Base-by-base conservation (phyloP, 2,888 invertebrate genomes). In the Gastracanthus pulcherrimus region DNA sequence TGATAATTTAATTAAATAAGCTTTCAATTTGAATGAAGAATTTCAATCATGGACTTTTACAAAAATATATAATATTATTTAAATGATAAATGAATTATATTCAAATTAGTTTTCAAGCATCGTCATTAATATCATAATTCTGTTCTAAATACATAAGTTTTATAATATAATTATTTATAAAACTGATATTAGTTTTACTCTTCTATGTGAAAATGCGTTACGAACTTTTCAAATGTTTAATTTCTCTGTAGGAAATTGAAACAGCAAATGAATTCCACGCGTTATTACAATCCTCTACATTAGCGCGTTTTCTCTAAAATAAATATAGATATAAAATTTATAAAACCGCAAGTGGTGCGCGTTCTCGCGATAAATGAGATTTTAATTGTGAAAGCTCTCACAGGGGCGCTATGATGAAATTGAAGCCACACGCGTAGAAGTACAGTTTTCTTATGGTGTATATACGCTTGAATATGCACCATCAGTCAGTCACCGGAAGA, bases 301-400 rank as follows among this genome's bases (percentile, higher is more conserved):
- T 29, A 7, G 23, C n/a, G 45, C 26, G 51, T 58, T 77, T 77
- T 77, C 64, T 70, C 70, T 36, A 77, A 48, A 64, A 77, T 70
- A 71, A 62, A 64, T 77, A 60, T 16, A 62, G 11, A 48, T 26
- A 16, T 23, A 64, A 70, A 71, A 71, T 55, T 26, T 51, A 51
- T 26, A 36, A 78, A 78, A 77, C 45, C 58, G 19, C 55, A 23
- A 74, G 31, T 11, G n/a, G n/a, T 45, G 4, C n/a, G 19, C 31
- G 51, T 26, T 3, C 26, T 23, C 19, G 48, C 7, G 11, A 9
- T 7, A 29, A 64, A 51, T 70, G 41, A 48, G 62, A 71, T 48
- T 78, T 78, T 78, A 70, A 78, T 78, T 78, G 64, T 48, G 36
- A 71, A 71, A 71, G 70, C 31, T 34, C 19, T 11, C 69, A 13